A percentile compares a stretch with the other conserved stretches of the same genome.
Conservation (phyloP, 1,140 invertebrate species). For the Hycleus cichorii region DNA sequence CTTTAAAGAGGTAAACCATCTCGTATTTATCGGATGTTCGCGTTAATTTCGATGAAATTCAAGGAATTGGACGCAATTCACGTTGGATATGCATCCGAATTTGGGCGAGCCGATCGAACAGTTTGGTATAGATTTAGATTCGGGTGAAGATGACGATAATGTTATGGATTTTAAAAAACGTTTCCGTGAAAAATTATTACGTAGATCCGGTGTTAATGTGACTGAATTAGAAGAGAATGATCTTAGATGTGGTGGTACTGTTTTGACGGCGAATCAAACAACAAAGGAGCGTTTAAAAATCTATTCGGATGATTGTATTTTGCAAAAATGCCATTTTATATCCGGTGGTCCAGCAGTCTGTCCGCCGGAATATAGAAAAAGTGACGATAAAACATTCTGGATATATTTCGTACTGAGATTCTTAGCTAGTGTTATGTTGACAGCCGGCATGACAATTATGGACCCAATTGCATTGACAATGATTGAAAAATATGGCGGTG, state of each 20-base stretch:
- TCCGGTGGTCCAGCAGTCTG: conserved; percentile 63
- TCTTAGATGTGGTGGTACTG: conserved; percentile 60
- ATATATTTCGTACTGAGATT: conserved; percentile 70
- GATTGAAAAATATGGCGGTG: conserved; percentile 70
- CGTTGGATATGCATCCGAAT: conserved; percentile 61
- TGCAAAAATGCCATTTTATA: conserved; percentile 62
- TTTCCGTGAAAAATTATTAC: conserved; percentile 54
- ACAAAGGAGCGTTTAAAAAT: conserved; percentile 47
- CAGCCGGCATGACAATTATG: conserved; percentile 69
- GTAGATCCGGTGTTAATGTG: conserved; percentile 57
- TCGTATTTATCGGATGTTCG: background rate
- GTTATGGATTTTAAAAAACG: conserved; percentile 60
- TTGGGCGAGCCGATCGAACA: conserved; percentile 61
- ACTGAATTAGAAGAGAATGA: conserved; percentile 62
- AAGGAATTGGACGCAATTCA: conserved; percentile 14
- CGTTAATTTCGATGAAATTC: background rate
- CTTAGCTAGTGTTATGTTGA: conserved; percentile 65
- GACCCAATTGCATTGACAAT: conserved; percentile 74
- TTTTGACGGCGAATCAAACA: conserved; percentile 50
- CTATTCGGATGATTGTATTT: conserved; percentile 49
- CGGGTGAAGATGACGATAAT: conserved; percentile 53
- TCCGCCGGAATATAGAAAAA: conserved; percentile 65
- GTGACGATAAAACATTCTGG: conserved; percentile 67
- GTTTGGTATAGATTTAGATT: conserved; percentile 62
- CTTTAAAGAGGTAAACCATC: background rate